phyloP scores from a whole-genome alignment of 1,140 invertebrate species.

The Sitobion miscanthi region DNA sequence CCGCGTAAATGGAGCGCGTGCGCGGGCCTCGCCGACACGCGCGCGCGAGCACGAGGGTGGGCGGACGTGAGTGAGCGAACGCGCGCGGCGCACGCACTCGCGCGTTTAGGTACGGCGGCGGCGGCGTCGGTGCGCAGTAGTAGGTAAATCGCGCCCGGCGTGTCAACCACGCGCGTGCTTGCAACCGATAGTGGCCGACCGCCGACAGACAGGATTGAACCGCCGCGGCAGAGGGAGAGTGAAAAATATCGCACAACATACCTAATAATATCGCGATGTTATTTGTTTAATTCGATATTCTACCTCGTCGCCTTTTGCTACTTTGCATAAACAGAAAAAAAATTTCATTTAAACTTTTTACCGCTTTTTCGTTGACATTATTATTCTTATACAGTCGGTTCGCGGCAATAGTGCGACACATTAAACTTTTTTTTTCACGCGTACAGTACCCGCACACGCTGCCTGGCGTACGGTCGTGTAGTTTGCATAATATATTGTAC shows the following conservation, averaged over 20 bases:
- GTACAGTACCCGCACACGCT: neutral
- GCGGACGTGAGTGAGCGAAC: neutral
- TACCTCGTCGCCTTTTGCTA: neutral
- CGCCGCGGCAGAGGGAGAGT: neutral
- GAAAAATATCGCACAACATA: neutral
- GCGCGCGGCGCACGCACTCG: neutral
- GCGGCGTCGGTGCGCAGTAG: neutral
- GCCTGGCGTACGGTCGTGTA: too few species aligned
- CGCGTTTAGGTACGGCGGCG: too few species aligned
- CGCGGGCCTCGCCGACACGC: neutral
- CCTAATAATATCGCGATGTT: neutral
- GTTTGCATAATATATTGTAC: too few species aligned
- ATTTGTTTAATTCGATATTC: neutral
- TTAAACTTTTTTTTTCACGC: neutral
- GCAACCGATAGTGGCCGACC: neutral
- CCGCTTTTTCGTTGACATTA: too few species aligned
- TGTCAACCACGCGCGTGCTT: neutral
- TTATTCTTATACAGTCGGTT: neutral
- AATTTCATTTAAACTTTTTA: too few species aligned
- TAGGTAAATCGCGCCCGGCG: slow-evolving; percentile 8
- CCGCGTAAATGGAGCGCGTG: neutral
- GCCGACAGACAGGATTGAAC: neutral
- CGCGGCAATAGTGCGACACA: neutral
- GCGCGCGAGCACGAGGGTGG: neutral
- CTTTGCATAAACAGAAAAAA: too few species aligned